Conservation (phyloP, 2,113 vertebrate species). For the Oreochromis tanganicae region DNA sequence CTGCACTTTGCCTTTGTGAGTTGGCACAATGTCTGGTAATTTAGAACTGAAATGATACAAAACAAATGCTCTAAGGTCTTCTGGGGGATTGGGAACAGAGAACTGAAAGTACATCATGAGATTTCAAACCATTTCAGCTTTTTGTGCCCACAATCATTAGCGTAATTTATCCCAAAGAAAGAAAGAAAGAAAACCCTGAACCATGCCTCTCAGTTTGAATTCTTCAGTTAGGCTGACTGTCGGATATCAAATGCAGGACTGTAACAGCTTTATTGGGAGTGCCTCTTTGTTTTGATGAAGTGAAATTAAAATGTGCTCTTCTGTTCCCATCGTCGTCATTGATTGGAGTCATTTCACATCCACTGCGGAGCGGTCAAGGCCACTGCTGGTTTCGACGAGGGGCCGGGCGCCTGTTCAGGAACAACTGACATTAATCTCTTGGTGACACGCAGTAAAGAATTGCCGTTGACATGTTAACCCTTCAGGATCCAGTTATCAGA, state of each 20-base stretch:
- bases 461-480: not conserved
- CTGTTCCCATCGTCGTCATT: not conserved
- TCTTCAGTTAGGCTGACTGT: not conserved
- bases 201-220: not conserved
- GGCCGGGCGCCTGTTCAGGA: constrained; percentile 74
- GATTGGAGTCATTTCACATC: not conserved
- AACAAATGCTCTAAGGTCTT: not conserved
- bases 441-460: not conserved
- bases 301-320: not conserved
- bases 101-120: not conserved
- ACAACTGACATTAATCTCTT: constrained; percentile 61
- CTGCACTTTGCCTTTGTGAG: not conserved
- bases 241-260: not conserved
- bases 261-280: not conserved
- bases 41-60: not conserved
- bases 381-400: constrained; percentile 72
- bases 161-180: not conserved
- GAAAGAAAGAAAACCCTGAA: not conserved
- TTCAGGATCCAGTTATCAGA: not conserved
- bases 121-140: not conserved
- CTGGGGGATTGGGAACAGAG: not conserved
- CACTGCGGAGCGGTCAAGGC: constrained; percentile 6
- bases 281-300: not conserved
- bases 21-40: not conserved
- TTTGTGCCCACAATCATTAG: not conserved